Base-by-base conservation (phyloP, 2,888 invertebrate genomes). In the Trichopria drosophilae region DNA sequence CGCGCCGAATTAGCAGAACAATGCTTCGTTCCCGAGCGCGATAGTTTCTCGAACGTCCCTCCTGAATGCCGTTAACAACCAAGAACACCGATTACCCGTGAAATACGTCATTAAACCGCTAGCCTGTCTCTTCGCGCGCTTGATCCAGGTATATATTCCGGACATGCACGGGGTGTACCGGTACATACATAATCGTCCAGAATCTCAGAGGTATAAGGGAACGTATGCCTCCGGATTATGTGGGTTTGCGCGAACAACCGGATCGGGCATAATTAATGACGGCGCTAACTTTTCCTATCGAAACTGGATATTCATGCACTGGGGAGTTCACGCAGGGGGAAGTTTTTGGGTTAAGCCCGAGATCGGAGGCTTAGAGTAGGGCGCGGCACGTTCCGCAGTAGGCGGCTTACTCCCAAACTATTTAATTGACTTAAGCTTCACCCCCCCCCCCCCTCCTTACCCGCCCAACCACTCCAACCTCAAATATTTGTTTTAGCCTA, bases 301-400 rank as follows among this genome's bases (percentile, higher is more conserved):
- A 47, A 49, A 55, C 44, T 51, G 45, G 52, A 58, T 54, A 56
- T 58, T 65, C 62, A 59, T 59, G 59, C 52, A 53, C 57, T 47
- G 31, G 47, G 53, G 55, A 63, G 63, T 61, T 60, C 59, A 57
- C 51, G 60, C 58, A 53, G 53, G 51, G 62, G 58, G 41, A 62
- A 63, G 64, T 64, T 67, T 67, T 66, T 61, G 58, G 61, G 59
- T 58, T 65, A 63, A 67, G 57, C 59, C 54, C 51, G 39, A 55
- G 59, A 54, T 53, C 55, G 45, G 53, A 51, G 52, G 62, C 63
- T 61, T 63, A 62, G 56, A 41, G 43, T 26, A n/a, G n/a, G n/a
- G n/a, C n/a, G n/a, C n/a, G 39, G 48, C 43, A 52, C 62, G 40
- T 41, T 51, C 34, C 52, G 35, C 49, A 37, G 42, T 55, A 49